phyloP scores from a whole-genome alignment of 2,113 vertebrate genomes.

The Dasyprocta punctata region DNA sequence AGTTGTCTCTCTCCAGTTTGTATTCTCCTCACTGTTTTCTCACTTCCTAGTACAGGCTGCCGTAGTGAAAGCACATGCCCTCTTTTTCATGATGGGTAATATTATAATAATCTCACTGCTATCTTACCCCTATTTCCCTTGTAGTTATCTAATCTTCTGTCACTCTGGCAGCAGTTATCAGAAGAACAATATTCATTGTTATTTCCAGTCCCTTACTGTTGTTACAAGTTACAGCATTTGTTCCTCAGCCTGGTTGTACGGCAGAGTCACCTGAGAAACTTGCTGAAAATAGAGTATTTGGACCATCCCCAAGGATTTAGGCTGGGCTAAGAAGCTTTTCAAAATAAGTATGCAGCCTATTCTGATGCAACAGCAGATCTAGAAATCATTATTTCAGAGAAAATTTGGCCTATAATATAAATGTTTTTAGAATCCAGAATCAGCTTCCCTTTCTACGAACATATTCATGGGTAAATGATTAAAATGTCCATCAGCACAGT shows the following conservation, averaged over 20 bases:
- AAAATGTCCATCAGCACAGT: slow-evolving; percentile 12
- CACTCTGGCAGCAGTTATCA: neutral
- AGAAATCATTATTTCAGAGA: neutral
- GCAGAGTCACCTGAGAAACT: neutral
- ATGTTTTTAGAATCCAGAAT: neutral
- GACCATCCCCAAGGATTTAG: neutral
- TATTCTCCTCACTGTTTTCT: neutral
- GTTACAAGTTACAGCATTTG: neutral
- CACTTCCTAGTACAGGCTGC: neutral
- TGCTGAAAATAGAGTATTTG: slow-evolving; percentile 39
- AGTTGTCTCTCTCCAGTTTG: neutral
- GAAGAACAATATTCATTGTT: neutral
- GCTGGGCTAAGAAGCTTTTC: neutral
- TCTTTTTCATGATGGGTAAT: neutral
- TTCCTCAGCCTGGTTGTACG: neutral
- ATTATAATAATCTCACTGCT: neutral
- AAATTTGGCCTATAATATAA: neutral
- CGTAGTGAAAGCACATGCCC: neutral
- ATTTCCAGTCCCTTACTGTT: neutral
- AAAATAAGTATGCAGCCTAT: neutral
- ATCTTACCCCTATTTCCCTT: neutral
- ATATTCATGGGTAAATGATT: neutral
- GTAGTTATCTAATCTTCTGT: neutral
- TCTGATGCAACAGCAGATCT: neutral
- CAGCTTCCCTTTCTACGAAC: neutral